A percentile compares a stretch with the other conserved stretches of the same genome.
phyloP scores from a whole-genome alignment of 2,113 vertebrate species.

The Grus americana region DNA sequence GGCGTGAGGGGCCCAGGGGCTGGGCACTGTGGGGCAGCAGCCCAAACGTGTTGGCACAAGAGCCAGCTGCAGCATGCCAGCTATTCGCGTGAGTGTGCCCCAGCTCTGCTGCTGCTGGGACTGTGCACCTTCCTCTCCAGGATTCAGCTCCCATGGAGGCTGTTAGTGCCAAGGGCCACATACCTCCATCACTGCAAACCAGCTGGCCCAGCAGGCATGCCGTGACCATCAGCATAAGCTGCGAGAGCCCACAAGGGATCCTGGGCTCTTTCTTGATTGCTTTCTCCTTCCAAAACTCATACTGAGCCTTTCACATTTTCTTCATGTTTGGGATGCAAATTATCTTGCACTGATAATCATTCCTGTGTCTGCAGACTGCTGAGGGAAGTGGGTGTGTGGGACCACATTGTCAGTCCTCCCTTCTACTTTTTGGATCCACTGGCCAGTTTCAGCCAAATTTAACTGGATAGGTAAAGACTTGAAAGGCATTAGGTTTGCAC shows the following conservation, averaged over 20 bases:
- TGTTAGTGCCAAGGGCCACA: background rate
- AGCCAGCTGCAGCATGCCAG: background rate
- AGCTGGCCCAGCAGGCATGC: background rate
- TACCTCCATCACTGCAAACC: background rate
- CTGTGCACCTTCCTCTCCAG: background rate
- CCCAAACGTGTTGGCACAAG: background rate
- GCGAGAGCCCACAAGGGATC: background rate
- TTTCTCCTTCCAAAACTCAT: background rate
- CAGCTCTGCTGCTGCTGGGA: background rate
- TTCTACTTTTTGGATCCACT: background rate
- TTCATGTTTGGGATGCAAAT: background rate
- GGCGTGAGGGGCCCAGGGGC: background rate
- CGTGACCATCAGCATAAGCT: background rate
- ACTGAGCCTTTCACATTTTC: background rate
- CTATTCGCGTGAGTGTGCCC: accelerated
- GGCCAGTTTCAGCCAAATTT: background rate
- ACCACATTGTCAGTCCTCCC: background rate
- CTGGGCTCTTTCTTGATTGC: background rate
- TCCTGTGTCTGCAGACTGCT: background rate
- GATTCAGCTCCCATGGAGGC: background rate
- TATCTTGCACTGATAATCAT: background rate
- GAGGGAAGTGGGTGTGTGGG: background rate
- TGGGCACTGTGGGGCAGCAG: background rate
- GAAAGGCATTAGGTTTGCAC: conserved; percentile 11
- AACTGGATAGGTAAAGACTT: conserved; percentile 5